Percentiles rank a stretch among this genome's conserved stretches.
Evolutionary conservation across 2,797 vertebrate species (phyloP).

Genomic region (Lacerta viridis): DNA sequence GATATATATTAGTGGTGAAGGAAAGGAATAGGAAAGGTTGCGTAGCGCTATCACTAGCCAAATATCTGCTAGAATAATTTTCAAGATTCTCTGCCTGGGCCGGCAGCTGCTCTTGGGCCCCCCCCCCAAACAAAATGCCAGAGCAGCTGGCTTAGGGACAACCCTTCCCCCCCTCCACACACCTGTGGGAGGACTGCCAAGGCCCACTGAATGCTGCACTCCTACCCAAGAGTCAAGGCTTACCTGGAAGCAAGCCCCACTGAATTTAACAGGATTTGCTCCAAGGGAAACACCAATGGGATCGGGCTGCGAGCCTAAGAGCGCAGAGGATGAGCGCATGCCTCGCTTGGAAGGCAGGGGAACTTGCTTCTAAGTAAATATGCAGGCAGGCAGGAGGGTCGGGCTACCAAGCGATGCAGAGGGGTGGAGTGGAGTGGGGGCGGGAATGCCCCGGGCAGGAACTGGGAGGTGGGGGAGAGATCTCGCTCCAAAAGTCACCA

Average conservation of each 20-base stretch:
- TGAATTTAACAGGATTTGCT: not conserved
- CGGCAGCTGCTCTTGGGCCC: not conserved
- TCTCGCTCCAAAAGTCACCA: not conserved
- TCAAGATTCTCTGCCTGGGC: not conserved
- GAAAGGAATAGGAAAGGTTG: not conserved
- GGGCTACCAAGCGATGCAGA: not conserved
- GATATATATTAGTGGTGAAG: too few relatives aligned
- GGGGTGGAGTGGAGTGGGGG: not conserved
- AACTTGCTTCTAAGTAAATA: not conserved
- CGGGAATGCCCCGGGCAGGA: not conserved
- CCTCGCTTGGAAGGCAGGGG: not conserved
- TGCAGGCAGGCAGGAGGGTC: not conserved
- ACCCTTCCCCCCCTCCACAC: not conserved
- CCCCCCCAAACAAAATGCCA: slow-evolving; percentile 14
- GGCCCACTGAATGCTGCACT: too few relatives aligned
- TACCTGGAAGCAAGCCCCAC: not conserved
- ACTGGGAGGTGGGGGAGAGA: not conserved
- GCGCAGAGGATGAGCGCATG: not conserved
- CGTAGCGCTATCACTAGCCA: not conserved
- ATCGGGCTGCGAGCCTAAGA: not conserved
- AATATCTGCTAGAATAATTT: not conserved
- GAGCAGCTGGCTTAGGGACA: slow-evolving; percentile 6
- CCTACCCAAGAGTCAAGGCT: too few relatives aligned
- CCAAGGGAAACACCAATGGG: not conserved
- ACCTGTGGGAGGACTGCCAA: not conserved